Conservation (phyloP, 2,888 invertebrate species). For the Stenchaetothrips biformis region DNA sequence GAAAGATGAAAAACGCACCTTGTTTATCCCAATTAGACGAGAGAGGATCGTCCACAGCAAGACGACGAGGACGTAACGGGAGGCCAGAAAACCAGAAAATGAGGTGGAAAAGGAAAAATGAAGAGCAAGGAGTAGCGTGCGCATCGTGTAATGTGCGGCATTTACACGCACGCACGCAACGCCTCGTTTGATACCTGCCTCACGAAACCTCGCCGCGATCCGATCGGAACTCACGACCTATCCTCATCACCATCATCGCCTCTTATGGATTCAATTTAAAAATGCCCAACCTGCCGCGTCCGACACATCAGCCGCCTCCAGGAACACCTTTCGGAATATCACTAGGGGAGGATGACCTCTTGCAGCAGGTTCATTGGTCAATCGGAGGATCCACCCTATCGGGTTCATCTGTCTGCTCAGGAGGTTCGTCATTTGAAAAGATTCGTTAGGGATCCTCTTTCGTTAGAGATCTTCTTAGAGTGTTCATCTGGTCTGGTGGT, state of each 20-base stretch:
- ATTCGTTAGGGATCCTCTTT: too few relatives aligned
- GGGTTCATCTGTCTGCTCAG: not conserved
- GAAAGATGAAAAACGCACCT: not conserved
- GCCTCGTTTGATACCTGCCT: not conserved
- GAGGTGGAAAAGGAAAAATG: not conserved
- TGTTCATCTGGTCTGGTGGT: too few relatives aligned
- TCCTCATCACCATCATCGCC: not conserved
- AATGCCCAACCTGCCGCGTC: not conserved
- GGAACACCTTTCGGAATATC: too few relatives aligned
- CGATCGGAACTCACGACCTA: too few relatives aligned
- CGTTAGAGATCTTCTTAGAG: too few relatives aligned
- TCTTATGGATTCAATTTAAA: slow-evolving; percentile 3
- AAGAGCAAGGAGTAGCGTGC: not conserved
- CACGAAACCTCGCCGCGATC: too few relatives aligned
- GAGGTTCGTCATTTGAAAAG: not conserved
- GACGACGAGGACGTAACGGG: not conserved
- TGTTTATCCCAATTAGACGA: slow-evolving; percentile 17
- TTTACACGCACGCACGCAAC: not conserved
- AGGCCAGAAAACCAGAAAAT: not conserved
- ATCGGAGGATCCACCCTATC: not conserved
- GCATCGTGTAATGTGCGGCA: not conserved
- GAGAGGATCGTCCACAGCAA: not conserved
- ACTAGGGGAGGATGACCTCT: too few relatives aligned
- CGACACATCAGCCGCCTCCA: too few relatives aligned
- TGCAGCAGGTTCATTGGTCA: not conserved